Evolutionary conservation across 2,888 invertebrate species (phyloP).

Genomic region (Hipparchia semele): DNA sequence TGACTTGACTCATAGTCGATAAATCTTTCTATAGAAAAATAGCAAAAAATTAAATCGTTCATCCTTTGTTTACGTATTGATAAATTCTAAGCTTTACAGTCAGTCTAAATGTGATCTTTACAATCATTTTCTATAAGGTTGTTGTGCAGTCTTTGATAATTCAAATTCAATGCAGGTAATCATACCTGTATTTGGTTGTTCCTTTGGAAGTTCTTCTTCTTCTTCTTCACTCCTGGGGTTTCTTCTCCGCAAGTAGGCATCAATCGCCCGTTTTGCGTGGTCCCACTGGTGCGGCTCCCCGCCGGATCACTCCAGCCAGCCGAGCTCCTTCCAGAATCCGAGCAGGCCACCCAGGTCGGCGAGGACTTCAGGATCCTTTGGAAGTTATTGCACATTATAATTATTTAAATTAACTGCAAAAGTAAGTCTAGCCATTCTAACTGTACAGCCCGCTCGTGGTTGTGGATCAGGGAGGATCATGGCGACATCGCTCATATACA

Average conservation of each 20-base stretch:
- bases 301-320: no score
- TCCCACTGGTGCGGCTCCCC: no score
- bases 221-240: no score
- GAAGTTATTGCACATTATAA: slow-evolving; percentile 31
- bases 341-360: no score
- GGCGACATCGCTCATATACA: not conserved
- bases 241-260: no score
- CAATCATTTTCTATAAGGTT: not conserved
- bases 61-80: slow-evolving; percentile 4
- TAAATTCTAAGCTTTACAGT: slow-evolving; percentile 1
- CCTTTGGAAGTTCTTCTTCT: no score
- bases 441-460: slow-evolving; percentile 3
- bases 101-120: slow-evolving; percentile 4
- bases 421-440: slow-evolving; percentile 18
- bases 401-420: no score
- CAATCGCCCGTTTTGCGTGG: no score
- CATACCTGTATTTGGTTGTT: slow-evolving; percentile 26
- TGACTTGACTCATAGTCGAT: slow-evolving; percentile 5
- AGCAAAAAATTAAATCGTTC: not conserved
- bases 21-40: not conserved
- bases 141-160: not conserved
- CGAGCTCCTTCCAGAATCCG: no score
- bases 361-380: slow-evolving; percentile 22
- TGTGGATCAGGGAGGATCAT: slow-evolving; percentile 36
- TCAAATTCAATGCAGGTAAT: not conserved